Evolutionary conservation across 37 sponge, comb jelly and placozoan species (phyloP).

Genomic region (Spongia lamella): DNA sequence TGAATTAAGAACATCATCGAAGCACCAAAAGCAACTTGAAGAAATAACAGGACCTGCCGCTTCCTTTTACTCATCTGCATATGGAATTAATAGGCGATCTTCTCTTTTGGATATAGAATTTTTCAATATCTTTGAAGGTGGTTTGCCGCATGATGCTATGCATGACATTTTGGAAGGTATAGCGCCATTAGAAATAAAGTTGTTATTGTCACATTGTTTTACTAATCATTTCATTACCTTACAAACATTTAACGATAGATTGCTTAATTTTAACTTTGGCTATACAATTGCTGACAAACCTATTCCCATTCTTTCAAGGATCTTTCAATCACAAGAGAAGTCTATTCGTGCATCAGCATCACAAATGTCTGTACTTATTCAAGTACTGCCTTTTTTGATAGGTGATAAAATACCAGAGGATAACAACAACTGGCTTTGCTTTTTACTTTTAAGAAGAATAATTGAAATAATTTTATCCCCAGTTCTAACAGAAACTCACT

Average conservation of each 20-base stretch:
- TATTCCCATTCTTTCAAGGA: neutral
- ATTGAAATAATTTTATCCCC: slow-evolving; percentile 32
- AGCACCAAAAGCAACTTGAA: slow-evolving; percentile 8
- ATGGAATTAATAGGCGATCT: slow-evolving; percentile 22
- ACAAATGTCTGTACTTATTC: slow-evolving; percentile 5
- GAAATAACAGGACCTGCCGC: neutral
- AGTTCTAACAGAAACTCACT: neutral
- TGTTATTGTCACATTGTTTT: slow-evolving; percentile 13
- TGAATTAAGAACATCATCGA: neutral
- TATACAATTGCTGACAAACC: slow-evolving; percentile 27
- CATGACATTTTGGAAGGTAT: slow-evolving; percentile 41
- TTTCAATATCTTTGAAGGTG: slow-evolving; percentile 14
- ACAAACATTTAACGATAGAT: slow-evolving; percentile 11
- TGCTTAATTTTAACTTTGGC: slow-evolving; percentile 37
- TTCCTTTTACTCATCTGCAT: slow-evolving; percentile 9
- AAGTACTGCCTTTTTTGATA: slow-evolving; percentile 41
- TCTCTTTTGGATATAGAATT: slow-evolving; percentile 3
- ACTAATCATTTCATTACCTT: slow-evolving; percentile 9
- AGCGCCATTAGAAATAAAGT: slow-evolving; percentile 20
- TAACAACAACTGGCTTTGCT: slow-evolving; percentile 27
- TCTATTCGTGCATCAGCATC: slow-evolving; percentile 9
- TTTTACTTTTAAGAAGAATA: slow-evolving; percentile 22
- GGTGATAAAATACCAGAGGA: slow-evolving; percentile 34
- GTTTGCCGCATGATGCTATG: slow-evolving; percentile 44
- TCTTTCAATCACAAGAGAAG: neutral